Evolutionary conservation across 2,113 vertebrate genomes (phyloP).

Genomic region (Xyliphius kryptos): DNA sequence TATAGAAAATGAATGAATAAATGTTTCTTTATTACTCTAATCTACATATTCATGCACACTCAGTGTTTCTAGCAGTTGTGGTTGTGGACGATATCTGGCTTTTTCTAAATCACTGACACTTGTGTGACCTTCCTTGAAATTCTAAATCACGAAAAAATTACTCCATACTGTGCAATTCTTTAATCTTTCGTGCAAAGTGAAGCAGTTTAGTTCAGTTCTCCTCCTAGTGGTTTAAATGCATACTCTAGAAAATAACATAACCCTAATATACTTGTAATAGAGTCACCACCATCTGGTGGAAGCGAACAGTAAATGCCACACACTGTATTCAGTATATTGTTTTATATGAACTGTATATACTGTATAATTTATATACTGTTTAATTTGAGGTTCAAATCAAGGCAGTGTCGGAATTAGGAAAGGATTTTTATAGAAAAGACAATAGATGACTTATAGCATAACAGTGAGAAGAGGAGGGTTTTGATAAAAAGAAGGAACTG

Average conservation of each 20-base stretch:
- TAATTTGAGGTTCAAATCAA: not conserved
- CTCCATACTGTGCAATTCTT: no score
- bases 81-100: no score
- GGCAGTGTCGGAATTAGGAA: not conserved
- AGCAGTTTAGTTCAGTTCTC: not conserved
- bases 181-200: not conserved
- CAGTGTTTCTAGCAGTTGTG: no score
- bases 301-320: not conserved
- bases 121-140: no score
- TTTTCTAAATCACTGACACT: no score
- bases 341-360: not conserved
- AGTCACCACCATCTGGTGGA: slow-evolving; percentile 25
- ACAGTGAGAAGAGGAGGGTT: not conserved
- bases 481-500: not conserved
- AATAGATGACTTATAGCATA: not conserved
- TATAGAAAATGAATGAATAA: no score
- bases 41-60: no score
- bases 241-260: not conserved
- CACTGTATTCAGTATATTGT: not conserved
- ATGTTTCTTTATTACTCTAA: no score
- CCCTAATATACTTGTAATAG: not conserved
- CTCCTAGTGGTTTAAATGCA: slow-evolving; percentile 27
- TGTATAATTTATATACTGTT: not conserved
- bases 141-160: slow-evolving; percentile 5
- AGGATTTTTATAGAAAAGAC: not conserved